Percentiles rank a stretch among this genome's conserved stretches.
These are phyloP conservation scores for Pagetopsis macropterus DNA, from an alignment of 2,797 vertebrate species.

Conservation along the genomic window DNA sequence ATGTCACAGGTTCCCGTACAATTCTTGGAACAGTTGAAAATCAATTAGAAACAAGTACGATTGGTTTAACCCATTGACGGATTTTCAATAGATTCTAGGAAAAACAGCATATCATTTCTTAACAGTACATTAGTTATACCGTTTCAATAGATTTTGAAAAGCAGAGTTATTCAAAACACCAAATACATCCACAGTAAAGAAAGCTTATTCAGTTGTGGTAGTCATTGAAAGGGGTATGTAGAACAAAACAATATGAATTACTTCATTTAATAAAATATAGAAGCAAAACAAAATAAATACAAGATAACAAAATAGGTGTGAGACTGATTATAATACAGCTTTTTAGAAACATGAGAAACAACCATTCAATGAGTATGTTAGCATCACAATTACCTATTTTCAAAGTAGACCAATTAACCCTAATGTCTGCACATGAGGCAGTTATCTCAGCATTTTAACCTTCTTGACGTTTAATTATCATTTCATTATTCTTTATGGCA, in stretches of 20 bases:
- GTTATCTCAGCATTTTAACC: background rate
- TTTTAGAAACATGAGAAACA: conserved; percentile 15
- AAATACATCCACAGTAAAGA: background rate
- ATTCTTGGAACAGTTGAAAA: conserved; percentile 36
- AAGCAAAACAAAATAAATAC: conserved; percentile 14
- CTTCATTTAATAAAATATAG: background rate
- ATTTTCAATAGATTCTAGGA: conserved; percentile 4
- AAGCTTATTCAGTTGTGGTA: background rate
- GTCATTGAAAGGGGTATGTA: background rate
- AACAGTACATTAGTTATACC: conserved; percentile 14
- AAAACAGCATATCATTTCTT: conserved; percentile 12
- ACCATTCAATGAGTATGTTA: background rate
- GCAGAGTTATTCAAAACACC: conserved; percentile 3
- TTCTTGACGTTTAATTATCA: background rate
- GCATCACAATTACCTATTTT: background rate
- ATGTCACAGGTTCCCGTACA: conserved; percentile 29
- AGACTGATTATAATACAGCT: too few relatives aligned
- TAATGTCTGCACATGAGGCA: background rate
- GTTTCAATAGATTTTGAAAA: conserved; percentile 9
- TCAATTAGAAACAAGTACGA: conserved; percentile 27
- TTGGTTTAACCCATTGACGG: background rate
- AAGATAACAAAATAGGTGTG: background rate
- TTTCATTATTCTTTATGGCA: background rate
- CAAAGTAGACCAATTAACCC: conserved; percentile 11
- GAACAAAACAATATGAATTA: conserved; percentile 7